Base-by-base conservation (phyloP, 2,113 vertebrate genomes). In the Noctilio leporinus region DNA sequence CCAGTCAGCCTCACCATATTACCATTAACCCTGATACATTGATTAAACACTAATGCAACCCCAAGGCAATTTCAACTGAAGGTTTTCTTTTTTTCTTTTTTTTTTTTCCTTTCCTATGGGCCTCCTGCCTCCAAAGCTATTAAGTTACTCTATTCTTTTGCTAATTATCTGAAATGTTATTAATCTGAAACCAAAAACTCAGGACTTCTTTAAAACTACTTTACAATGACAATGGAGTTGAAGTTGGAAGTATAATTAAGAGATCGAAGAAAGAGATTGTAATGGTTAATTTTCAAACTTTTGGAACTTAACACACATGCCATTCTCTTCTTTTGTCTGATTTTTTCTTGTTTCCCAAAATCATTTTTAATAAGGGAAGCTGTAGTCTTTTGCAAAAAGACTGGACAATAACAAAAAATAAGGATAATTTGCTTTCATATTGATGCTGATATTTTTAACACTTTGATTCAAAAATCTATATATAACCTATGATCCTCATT, bases 121-220 rank as follows among this genome's bases (percentile, higher is more conserved):
- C 62, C 75, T 78, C 69, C 35, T 95, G 35, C 62, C 62, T 97
- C 75, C 62, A 95, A 93, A 93, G 94, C 67, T 82, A 62, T 96
- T 95, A 94, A 92, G 49, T 33, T 78, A 72, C 72, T 83, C 83
- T 86, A 73, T 94, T 95, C 62, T 95, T 90, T 87, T 89, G 70
- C 77, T 97, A 91, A 96, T 97, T 97, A 95, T 83, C 92, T 95
- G 69, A 96, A 83, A 88, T 93, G 69, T 95, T 96, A 97, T 95
- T 96, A 93, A 97, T 95, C 76, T 92, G 45, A 92, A 94, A 35
- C 35, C 64, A 83, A 90, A 97, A 96, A 91, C 67, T 92, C 57
- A 93, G 72, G 96, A 94, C 40, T 88, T 91, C 89, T 94, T 97
- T 90, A 93, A 81, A 95, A 59, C 43, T 84, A 26, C 55, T 93